Evolutionary conservation across 2,113 vertebrate genomes (phyloP).

Genomic region (Thalassoma bifasciatum): DNA sequence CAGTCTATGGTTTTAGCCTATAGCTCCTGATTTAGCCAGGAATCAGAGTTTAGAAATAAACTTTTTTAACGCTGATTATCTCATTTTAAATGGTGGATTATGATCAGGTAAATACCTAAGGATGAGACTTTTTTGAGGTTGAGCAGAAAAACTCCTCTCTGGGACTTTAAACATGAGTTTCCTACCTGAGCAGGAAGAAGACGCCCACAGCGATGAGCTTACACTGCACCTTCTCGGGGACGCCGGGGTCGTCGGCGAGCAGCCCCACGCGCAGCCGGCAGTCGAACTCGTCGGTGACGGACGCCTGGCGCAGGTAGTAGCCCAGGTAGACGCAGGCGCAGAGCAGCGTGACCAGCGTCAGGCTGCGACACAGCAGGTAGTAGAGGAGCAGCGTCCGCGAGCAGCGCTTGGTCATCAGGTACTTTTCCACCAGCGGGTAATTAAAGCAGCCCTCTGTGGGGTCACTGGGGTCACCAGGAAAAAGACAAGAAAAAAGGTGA

Average conservation of each 20-base stretch:
- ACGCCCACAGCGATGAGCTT: slow-evolving; percentile 94
- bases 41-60: no score
- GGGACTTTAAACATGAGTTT: no score
- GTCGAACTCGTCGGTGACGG: slow-evolving; percentile 89
- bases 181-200: slow-evolving; percentile 93
- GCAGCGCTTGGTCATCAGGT: slow-evolving; percentile 90
- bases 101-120: no score
- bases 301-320: slow-evolving; percentile 91
- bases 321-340: slow-evolving; percentile 88
- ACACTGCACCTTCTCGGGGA: slow-evolving; percentile 90
- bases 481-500: no score
- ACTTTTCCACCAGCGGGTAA: slow-evolving; percentile 95
- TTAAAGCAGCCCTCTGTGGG: slow-evolving; percentile 89
- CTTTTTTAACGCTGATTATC: no score
- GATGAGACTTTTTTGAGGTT: no score
- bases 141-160: no score
- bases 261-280: slow-evolving; percentile 91
- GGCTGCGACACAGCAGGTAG: slow-evolving; percentile 87
- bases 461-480: no score
- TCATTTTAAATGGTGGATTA: no score
- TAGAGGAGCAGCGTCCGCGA: slow-evolving; percentile 83
- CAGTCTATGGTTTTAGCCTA: no score
- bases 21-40: no score
- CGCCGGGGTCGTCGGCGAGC: slow-evolving; percentile 82
- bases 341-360: slow-evolving; percentile 85